Base-by-base conservation (phyloP, 1,140 invertebrate species). In the Popillia japonica region DNA sequence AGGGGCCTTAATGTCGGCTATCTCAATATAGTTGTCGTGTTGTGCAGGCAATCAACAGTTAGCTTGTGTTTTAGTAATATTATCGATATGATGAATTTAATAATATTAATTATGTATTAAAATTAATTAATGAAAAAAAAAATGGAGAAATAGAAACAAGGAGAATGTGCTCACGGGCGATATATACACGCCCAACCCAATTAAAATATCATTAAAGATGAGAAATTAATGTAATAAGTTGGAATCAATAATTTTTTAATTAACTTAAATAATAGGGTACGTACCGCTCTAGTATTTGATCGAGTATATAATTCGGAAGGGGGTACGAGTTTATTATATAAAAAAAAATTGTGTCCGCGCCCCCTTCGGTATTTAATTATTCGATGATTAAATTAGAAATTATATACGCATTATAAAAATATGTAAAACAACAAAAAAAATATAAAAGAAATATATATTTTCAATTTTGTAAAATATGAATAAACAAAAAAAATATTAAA, bases 41-140 rank as follows among this genome's bases (percentile, higher is more conserved):
- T 84, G 83, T 84, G 83, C 82, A 84, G 82, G 82, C 83, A 84
- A 83, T 83, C 81, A 82, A 83, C 81, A 78, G 81, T 83, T 83
- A 83, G 81, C 82, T 83, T 84, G 79, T 78, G 80, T 80, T 83
- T 79, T 83, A 77, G 77, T 73, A 73, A 59, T 77, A 59, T 59
- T 55, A 20, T 75, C 42, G 20, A 77, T 22, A 41, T 61, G 73
- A 75, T 75, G 42, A 40, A 75, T 75, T 75, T 40, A 22, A 75
- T 75, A 75, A 42, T 75, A 75, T 75, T 44, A n/a, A n/a, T n/a
- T n/a, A n/a, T n/a, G n/a, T n/a, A n/a, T n/a, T n/a, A n/a, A n/a
- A n/a, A n/a, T n/a, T n/a, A n/a, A n/a, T n/a, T 42, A 20, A 75
- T 44, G 22, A 75, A 42, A 59, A 59, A 59, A 59, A 59, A 59